Evolutionary conservation across 2,888 invertebrate genomes (phyloP).

Genomic region (Athalia cordata): DNA sequence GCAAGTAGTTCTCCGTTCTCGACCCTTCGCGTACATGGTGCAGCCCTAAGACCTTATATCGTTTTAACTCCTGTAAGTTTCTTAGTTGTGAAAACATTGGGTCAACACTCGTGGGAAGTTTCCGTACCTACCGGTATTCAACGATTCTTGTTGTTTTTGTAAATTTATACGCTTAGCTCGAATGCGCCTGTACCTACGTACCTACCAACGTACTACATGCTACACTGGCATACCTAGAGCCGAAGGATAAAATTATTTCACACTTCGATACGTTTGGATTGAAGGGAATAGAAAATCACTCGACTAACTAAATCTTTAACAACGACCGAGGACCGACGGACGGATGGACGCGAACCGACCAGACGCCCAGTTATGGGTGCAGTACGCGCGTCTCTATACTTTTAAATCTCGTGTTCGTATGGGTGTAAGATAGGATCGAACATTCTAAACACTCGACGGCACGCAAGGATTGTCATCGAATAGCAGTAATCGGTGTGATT

Average conservation of each 20-base stretch:
- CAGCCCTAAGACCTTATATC: neutral
- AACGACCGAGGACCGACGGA: neutral
- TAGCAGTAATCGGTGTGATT: constrained; percentile 43
- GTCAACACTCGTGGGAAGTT: constrained; percentile 58
- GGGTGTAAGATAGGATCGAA: constrained; percentile 31
- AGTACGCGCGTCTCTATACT: neutral
- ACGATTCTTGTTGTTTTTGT: constrained; percentile 50
- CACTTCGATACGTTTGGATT: constrained; percentile 19
- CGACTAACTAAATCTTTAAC: constrained; percentile 21
- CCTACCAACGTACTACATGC: neutral
- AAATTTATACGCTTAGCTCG: constrained; percentile 50
- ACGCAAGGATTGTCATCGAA: constrained; percentile 42
- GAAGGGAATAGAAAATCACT: constrained; percentile 9
- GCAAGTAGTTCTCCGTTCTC: constrained; percentile 41
- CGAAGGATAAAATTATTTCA: constrained; percentile 17
- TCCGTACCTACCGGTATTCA: constrained; percentile 32
- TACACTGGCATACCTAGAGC: neutral
- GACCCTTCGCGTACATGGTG: neutral
- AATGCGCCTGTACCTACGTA: neutral
- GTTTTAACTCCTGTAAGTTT: constrained; percentile 41
- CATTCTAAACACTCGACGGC: constrained; percentile 37
- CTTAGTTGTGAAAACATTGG: constrained; percentile 59
- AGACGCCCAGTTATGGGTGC: too few relatives aligned
- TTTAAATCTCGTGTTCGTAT: neutral
- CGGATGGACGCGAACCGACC: too few relatives aligned